Evolutionary conservation across 1,140 invertebrate species (phyloP).

Genomic region (Cepaea nemoralis): DNA sequence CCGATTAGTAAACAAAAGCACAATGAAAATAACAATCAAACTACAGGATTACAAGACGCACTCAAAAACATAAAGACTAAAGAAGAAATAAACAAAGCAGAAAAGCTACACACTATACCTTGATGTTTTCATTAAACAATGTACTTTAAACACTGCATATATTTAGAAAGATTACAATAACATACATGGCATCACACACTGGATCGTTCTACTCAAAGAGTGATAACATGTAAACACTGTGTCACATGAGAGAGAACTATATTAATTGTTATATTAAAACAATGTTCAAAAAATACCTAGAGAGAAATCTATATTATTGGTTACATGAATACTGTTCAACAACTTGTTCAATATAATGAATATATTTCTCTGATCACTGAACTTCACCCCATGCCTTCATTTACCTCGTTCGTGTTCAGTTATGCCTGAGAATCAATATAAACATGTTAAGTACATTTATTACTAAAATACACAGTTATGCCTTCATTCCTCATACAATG

Average conservation of each 20-base stretch:
- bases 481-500: neutral
- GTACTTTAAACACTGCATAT: no score
- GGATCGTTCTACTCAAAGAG: neutral
- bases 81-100: no score
- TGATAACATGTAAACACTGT: neutral
- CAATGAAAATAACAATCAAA: no score
- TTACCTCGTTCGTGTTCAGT: slow-evolving; percentile 35
- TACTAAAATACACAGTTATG: neutral
- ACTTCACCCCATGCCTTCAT: slow-evolving; percentile 29
- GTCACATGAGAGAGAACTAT: no score
- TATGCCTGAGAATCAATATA: slow-evolving; percentile 27
- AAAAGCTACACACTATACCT: no score
- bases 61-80: no score
- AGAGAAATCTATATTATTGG: neutral
- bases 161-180: no score
- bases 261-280: neutral
- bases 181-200: no score
- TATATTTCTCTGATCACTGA: neutral
- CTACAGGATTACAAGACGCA: no score
- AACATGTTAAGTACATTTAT: neutral
- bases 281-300: neutral
- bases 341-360: neutral
- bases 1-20: no score
- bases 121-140: no score
- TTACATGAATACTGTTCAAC: neutral